phyloP scores from a whole-genome alignment of 1,140 invertebrate genomes.

The Pseudomyrmex concolor region DNA sequence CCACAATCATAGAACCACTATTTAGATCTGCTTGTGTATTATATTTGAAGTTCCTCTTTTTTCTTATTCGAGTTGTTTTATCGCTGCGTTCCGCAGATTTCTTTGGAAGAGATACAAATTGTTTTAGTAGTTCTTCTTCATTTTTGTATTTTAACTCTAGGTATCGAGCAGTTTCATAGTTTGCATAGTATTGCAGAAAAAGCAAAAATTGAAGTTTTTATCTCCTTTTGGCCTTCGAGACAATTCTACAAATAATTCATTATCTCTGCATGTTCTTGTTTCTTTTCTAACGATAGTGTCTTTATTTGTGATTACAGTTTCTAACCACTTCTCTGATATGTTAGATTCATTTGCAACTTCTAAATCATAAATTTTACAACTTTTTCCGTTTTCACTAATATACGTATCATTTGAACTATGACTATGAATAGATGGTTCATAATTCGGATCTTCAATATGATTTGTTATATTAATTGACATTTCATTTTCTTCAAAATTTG shows the following conservation, averaged over 20 bases:
- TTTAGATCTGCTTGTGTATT: conserved; percentile 2
- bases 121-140: not conserved
- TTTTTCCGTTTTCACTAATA: too few relatives aligned
- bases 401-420: too few relatives aligned
- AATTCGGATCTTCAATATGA: too few relatives aligned
- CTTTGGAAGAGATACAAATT: not conserved
- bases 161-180: conserved; percentile 6
- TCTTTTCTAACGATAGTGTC: too few relatives aligned
- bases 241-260: conserved; percentile 4
- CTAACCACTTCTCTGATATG: too few relatives aligned
- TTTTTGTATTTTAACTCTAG: not conserved
- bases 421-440: too few relatives aligned
- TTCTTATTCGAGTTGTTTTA: not conserved
- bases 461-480: too few relatives aligned
- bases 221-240: conserved; percentile 8
- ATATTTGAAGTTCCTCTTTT: not conserved
- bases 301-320: too few relatives aligned
- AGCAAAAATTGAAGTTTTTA: conserved; percentile 10
- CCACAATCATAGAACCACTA: not conserved
- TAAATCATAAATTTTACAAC: too few relatives aligned
- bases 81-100: not conserved
- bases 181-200: conserved; percentile 17
- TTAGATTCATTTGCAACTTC: too few relatives aligned
- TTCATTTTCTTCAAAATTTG: too few relatives aligned
- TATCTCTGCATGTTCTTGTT: not conserved